Evolutionary conservation across 2,888 invertebrate genomes (phyloP), one percentile per base, ranked within the genome.

Genomic region (Tachina fera): DNA sequence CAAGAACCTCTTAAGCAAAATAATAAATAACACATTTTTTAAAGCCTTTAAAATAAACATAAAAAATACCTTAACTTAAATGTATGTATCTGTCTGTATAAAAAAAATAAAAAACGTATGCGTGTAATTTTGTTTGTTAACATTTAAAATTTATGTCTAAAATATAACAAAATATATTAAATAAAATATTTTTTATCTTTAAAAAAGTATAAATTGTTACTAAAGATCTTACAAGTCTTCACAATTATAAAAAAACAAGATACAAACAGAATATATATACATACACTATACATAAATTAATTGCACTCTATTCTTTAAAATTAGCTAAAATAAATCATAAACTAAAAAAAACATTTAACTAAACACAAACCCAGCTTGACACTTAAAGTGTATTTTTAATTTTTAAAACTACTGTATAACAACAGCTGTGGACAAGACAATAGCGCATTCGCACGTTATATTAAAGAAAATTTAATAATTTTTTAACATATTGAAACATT

Each of bases 101-200:
- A 70, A 41, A 31, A 31, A 22, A 22, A 49, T 8, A 0, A 14
- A 16, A 56, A 56, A 78, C 22, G 65, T 71, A 87, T 87, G 74
- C 51, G 70, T 82, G 74, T 81, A 81, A 76, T 81, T 76, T 81
- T 86, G 61, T 79, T 86, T 86, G 80, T 86, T 86, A 84, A 83
- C 83, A 80, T 78, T 81, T 65, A 65, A 86, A 83, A 83, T 86
- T 67, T 71, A 83, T 86, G 79, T 83, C 74, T 79, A 67, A 65
- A 70, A 70, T 70, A 74, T 81, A 78, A 81, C 45, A 71, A 72
- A 49, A 81, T 65, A 58, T 56, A 68, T 51, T 51, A 78, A 83
- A 71, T 60, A 53, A 84, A 78, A 49, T 70, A 79, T 83, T 83
- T 83, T 84, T 71, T 83, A 86, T 72, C 74, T 60, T 56, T 14